phyloP scores from a whole-genome alignment of 92 coral and sea anemone genomes.

The Zoanthus sociatus region DNA sequence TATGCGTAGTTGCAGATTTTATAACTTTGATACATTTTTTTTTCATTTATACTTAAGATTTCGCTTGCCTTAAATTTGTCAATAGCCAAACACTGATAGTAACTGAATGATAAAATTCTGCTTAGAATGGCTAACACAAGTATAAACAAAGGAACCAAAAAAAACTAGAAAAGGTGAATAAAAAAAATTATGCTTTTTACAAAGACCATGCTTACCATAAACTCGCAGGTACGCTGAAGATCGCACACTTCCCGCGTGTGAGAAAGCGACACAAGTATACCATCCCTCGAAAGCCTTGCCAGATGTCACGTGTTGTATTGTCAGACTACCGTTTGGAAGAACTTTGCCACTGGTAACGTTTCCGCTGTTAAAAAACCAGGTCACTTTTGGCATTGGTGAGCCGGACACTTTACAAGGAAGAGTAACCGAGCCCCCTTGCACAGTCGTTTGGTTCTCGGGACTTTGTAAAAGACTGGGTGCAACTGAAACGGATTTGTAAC shows the following conservation, averaged over 20 bases:
- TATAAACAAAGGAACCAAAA: too few species aligned
- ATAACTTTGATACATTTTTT: too few species aligned
- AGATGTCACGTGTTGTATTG: constrained; percentile 47
- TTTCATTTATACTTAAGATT: too few species aligned
- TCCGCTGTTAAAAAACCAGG: constrained; percentile 57
- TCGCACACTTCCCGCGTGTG: constrained; percentile 17
- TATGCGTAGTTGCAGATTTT: too few species aligned
- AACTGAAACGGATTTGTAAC: background rate
- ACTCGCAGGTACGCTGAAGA: constrained; percentile 37
- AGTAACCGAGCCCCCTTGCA: constrained; percentile 35
- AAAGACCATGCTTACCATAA: constrained; percentile 39
- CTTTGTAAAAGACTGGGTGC: background rate
- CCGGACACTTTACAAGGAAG: constrained; percentile 53
- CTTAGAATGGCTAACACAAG: too few species aligned
- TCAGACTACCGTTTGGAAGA: constrained; percentile 55
- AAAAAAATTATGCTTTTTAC: too few species aligned
- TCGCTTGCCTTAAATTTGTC: too few species aligned
- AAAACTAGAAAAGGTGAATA: too few species aligned
- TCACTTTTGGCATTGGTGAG: constrained; percentile 57
- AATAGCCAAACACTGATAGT: too few species aligned
- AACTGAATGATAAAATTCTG: too few species aligned
- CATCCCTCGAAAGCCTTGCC: constrained; percentile 51
- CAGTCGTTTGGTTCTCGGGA: constrained; percentile 24
- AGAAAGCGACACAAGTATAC: constrained; percentile 52
- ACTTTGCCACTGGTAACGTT: constrained; percentile 55